Evolutionary conservation across 2,888 invertebrate species (phyloP), one percentile per base, ranked within the genome.

Genomic region (Idaea aversata): DNA sequence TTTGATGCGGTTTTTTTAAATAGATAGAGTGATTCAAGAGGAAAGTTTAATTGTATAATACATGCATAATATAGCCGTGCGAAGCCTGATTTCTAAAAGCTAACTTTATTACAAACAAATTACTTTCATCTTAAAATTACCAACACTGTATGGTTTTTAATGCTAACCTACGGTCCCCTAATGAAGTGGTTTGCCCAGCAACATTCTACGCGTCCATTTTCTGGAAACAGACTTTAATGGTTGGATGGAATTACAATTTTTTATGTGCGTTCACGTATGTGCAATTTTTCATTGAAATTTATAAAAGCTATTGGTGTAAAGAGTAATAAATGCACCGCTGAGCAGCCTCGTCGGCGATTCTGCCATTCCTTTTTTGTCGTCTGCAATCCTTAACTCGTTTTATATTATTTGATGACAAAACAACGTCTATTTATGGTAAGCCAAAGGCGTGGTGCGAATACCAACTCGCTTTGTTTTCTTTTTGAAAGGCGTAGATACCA

Each of bases 281-380:
- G 89, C 85, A 88, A 91, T 87, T 89, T 88, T 90, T 90, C 90
- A 90, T 89, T 90, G 87, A 89, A 91, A 83, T 87, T 85, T 82
- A 25, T 83, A 87, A 87, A 88, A 84, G 83, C 87, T 85, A 83
- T 84, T 76, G 74, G 74, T 72, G 73, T 61, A 16, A 34, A 65
- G 75, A 75, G 75, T 80, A 82, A 85, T 87, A 87, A 88, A 87
- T 84, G 81, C 85, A 78, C 77, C 75, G 75, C 78, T 73, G 76
- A 76, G 77, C 76, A 77, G 81, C 83, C 79, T 73, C 79, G 68
- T 72, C 72, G 71, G 75, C 79, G 79, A 83, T 82, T 81, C 79
- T 76, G 72, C 66, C 75, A 75, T 82, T 80, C 77, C 73, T 79
- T 85, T 87, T 88, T 88, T 84, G 77, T 77, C 78, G 81, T 81